Base-by-base conservation (phyloP, 2,888 invertebrate species). In the Pasiphila rectangulata region DNA sequence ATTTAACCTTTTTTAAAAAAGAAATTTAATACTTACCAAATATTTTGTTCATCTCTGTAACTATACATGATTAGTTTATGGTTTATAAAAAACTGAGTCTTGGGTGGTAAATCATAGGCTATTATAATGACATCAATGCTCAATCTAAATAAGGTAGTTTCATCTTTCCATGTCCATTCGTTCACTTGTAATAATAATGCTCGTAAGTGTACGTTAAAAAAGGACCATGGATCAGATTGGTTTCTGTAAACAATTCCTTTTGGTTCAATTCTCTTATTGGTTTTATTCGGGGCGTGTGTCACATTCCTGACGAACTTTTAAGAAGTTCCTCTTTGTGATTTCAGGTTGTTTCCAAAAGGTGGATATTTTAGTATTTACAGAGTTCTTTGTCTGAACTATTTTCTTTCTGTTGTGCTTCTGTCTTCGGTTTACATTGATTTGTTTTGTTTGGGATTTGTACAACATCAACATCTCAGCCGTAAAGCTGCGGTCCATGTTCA, bases 141-240 rank as follows among this genome's bases (percentile, higher is more conserved):
- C n/a, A n/a, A n/a, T n/a, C n/a, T n/a, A n/a, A n/a, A n/a, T n/a
- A n/a, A n/a, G n/a, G n/a, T n/a, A n/a, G n/a, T n/a, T 5, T 3
- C 24, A 3, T 0, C 4, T 5, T 10, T 12, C 24, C 3, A 1
- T 25, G 5, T 10, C 12, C 10, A 1, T 4, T 4, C 10, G 4
- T 10, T 25, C n/a, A 2, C n/a, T 24, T 24, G 1, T 24, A 24
- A 3, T 25, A 25, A 25, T 6, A 12, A 7, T 13, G 35, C 35
- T n/a, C 21, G 35, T 6, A 23, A 35, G 35, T 35, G 15, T 35
- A 35, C 35, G 4, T 35, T 37, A 80, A 79, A 79, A 77, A 77
- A 54, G 79, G 78, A 82, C 82, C 79, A 65, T 73, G 68, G 62
- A 75, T 74, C 74, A 74, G 77, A 80, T 82, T 72, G 78, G 67